Conservation (phyloP, 2,113 vertebrate genomes). For the Trochalopteron elliotii region DNA sequence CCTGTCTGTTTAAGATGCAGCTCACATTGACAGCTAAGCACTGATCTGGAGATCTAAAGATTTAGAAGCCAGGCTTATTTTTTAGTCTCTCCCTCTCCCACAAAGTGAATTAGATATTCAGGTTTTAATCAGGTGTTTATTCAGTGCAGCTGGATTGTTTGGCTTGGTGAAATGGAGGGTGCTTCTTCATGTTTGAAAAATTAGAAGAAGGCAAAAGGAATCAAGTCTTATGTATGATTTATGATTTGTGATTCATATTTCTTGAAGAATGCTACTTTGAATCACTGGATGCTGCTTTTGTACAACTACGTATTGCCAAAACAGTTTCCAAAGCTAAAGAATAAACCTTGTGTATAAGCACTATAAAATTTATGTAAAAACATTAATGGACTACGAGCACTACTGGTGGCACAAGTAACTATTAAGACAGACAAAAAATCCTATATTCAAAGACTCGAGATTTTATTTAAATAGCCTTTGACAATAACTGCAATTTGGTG, state of each 20-base stretch:
- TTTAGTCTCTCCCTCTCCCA: background rate
- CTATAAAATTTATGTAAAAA: background rate
- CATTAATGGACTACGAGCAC: background rate
- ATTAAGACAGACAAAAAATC: background rate
- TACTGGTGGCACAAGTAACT: background rate
- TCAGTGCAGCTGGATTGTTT: background rate
- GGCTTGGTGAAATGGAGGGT: background rate
- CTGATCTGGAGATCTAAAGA: conserved; percentile 26
- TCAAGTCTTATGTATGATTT: background rate
- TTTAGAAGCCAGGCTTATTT: background rate
- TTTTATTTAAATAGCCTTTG: background rate
- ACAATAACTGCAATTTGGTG: background rate
- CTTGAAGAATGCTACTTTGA: background rate
- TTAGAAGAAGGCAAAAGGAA: background rate
- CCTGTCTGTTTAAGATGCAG: conserved; percentile 37
- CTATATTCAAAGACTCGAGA: background rate
- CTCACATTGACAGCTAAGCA: conserved; percentile 36
- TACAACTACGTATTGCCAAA: background rate
- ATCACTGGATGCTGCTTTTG: background rate
- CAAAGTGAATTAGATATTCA: conserved; percentile 38
- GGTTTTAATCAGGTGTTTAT: conserved; percentile 5
- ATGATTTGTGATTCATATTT: background rate
- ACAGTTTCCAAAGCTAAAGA: background rate
- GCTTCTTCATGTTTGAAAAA: background rate
- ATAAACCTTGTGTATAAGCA: background rate